Evolutionary conservation across 2,113 vertebrate species (phyloP).

Genomic region (Natator depressus): DNA sequence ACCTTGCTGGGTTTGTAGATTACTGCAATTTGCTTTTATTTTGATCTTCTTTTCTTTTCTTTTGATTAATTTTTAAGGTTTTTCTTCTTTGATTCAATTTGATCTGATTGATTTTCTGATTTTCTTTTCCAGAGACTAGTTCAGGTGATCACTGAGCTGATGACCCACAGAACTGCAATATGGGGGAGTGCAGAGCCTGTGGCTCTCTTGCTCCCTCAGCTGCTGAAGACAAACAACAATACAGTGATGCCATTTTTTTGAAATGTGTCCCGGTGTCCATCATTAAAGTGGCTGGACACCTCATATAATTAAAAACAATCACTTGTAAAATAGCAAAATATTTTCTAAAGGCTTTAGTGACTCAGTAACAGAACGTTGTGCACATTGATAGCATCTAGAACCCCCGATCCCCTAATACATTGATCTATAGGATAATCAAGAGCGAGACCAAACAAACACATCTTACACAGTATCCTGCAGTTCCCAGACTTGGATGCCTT

Average conservation of each 20-base stretch:
- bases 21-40: slow-evolving; percentile 50
- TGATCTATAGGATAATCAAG: background rate
- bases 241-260: background rate
- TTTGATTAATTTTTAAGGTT: slow-evolving; percentile 25
- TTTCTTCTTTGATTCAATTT: slow-evolving; percentile 65
- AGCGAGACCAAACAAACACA: background rate
- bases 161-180: background rate
- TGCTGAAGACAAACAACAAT: slow-evolving; percentile 41
- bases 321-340: background rate
- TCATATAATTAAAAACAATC: background rate
- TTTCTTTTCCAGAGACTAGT: background rate
- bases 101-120: slow-evolving; percentile 36
- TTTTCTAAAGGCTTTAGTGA: background rate
- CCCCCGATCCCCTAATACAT: background rate
- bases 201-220: slow-evolving; percentile 62
- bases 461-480: background rate
- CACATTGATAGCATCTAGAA: background rate
- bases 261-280: accelerated
- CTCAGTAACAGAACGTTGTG: background rate
- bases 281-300: background rate
- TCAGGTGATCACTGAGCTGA: slow-evolving; percentile 3
- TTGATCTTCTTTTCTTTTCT: slow-evolving; percentile 46
- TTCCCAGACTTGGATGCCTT: background rate
- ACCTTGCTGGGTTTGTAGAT: slow-evolving; percentile 27
- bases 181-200: slow-evolving; percentile 1